Evolutionary conservation across 2,888 invertebrate genomes (phyloP), one percentile per base, ranked within the genome.

Genomic region (Loripinus fragilis): DNA sequence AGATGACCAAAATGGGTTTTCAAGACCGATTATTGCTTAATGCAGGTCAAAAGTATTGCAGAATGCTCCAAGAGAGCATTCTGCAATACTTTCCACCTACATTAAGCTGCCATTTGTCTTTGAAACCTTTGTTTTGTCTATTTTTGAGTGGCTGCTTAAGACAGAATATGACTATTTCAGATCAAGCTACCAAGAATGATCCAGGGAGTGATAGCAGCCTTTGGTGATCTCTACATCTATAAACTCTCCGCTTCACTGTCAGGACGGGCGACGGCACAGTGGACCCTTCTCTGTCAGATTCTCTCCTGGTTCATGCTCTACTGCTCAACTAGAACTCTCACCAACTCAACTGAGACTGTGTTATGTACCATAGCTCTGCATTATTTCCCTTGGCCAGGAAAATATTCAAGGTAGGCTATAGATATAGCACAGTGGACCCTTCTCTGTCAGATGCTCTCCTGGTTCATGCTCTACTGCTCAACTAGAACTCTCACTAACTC

Each of bases 251-350:
- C 90, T 48, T 88, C 90, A 64, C 95, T 95, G 71, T 88, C 91
- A 83, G 93, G 93, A 35, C 80, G 87, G 25, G 85, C 85, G 1
- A 91, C 92, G 20, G 94, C 93, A 2, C 90, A 96, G 93, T 97
- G 97, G 96, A 96, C 97, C 0, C 91, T 97, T 10, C 96, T 97
- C 87, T 94, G 96, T 74, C 95, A 97, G 69, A 94, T 96, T 0
- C 95, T 96, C 0, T 96, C 97, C 60, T 98, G 98, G 97, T 99
- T 98, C 94, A 96, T 97, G 95, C 97, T 97, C 92, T 99, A 98
- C 93, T 97, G 97, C 17, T 96, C 96, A 0, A 96, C 98, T 0
- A 95, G 99, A 70, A 98, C 98, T 0, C 92, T 99, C 67, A 95
- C 97, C 45, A 99, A 99, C 92, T 96, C 96, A 0, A 94, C 97